A percentile compares a stretch with the other conserved stretches of the same genome.
phyloP scores from a whole-genome alignment of 2,113 vertebrate genomes.

The Onychorhynchus coronatus region DNA sequence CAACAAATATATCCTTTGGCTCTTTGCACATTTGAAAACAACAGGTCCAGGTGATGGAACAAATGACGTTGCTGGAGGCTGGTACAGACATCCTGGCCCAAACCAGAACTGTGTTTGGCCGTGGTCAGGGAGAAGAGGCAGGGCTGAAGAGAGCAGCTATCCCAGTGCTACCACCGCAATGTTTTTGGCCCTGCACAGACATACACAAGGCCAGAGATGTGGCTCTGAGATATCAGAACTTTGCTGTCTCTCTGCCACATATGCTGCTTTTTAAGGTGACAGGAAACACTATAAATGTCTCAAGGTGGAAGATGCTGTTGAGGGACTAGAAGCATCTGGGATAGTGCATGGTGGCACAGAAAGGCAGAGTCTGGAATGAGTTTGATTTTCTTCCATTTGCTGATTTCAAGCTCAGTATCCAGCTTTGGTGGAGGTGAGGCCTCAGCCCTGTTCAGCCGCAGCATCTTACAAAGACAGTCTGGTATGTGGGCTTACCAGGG shows the following conservation, averaged over 20 bases:
- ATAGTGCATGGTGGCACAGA: background rate
- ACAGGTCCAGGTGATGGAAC: conserved; percentile 3
- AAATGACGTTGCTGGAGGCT: background rate
- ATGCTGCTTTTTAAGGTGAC: background rate
- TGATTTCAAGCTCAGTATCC: background rate
- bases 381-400: background rate
- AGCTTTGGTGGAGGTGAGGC: background rate
- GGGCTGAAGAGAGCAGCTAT: accelerated
- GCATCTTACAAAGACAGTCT: background rate
- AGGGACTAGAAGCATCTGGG: background rate
- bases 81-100: background rate
- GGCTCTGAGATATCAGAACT: background rate
- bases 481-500: accelerated
- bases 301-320: background rate
- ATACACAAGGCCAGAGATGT: background rate
- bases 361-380: background rate
- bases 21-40: conserved; percentile 23
- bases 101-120: accelerated
- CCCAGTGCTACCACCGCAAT: background rate
- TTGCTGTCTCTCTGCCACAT: background rate
- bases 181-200: background rate
- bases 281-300: accelerated
- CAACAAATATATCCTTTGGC: conserved; percentile 74
- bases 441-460: background rate
- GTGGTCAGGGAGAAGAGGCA: background rate